phyloP scores from a whole-genome alignment of 30 jellyfish, hydroid and myxozoan species.

The Turritopsis rubra region DNA sequence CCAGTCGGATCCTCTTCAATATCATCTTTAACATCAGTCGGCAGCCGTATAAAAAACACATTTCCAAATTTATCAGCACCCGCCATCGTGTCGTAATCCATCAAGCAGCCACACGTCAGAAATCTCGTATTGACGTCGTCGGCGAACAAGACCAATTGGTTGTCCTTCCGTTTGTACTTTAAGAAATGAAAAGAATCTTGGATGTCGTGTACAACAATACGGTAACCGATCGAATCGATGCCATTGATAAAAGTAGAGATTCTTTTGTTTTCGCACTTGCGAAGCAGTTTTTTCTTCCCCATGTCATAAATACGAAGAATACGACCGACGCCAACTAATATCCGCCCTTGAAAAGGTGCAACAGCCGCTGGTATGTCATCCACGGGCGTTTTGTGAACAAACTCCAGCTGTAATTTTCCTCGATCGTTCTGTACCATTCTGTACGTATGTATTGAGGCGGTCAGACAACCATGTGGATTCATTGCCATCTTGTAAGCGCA shows the following conservation, averaged over 20 bases:
- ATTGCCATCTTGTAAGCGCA: slow-evolving; percentile 61
- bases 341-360: slow-evolving; percentile 64
- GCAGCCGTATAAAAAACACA: slow-evolving; percentile 72
- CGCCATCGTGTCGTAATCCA: slow-evolving; percentile 87
- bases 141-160: slow-evolving; percentile 83
- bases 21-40: slow-evolving; percentile 90
- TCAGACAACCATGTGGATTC: slow-evolving; percentile 77
- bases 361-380: slow-evolving; percentile 98
- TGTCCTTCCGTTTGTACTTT: slow-evolving; percentile 83
- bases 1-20: slow-evolving; percentile 99
- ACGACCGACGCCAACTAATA: slow-evolving; percentile 94
- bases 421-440: slow-evolving; percentile 40
- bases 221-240: slow-evolving; percentile 61
- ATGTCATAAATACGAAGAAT: slow-evolving; percentile 82
- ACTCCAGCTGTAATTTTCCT: slow-evolving; percentile 55
- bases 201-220: slow-evolving; percentile 86
- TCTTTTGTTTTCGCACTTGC: slow-evolving; percentile 91
- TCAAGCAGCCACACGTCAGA: slow-evolving; percentile 92
- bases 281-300: slow-evolving; percentile 85
- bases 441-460: slow-evolving; percentile 80
- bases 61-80: slow-evolving; percentile 99
- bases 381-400: slow-evolving; percentile 80
- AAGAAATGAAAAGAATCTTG: slow-evolving; percentile 97
- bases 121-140: slow-evolving; percentile 93
- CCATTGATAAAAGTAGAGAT: slow-evolving; percentile 33